Conservation (phyloP, 2,888 invertebrate species). For the Diabrotica balteata region DNA sequence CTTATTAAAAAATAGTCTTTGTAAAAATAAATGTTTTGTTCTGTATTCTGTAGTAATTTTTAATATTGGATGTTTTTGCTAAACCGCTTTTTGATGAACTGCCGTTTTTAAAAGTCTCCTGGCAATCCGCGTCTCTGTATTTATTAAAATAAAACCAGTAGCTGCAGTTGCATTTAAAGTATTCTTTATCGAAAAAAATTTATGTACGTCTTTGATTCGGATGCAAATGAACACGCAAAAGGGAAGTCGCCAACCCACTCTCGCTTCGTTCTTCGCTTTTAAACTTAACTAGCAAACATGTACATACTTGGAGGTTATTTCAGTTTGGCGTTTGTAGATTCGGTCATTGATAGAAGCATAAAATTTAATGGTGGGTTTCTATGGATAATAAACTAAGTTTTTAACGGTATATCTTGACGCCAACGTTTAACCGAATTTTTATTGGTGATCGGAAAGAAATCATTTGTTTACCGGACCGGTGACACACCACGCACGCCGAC, state of each 20-base stretch:
- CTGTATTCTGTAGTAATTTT: too few species aligned
- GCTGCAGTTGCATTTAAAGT: background rate
- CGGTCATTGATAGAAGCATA: slow-evolving; percentile 24
- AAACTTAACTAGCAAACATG: slow-evolving; percentile 19
- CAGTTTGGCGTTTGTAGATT: slow-evolving; percentile 27
- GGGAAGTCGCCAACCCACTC: slow-evolving; percentile 52
- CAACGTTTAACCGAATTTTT: slow-evolving; percentile 9
- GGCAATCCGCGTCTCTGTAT: too few species aligned
- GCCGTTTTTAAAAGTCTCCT: too few species aligned
- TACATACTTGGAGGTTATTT: slow-evolving; percentile 27
- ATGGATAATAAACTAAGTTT: slow-evolving; percentile 13
- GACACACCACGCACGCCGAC: slow-evolving; percentile 6
- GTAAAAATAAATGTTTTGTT: too few species aligned
- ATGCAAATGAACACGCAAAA: slow-evolving; percentile 53
- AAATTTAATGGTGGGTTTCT: slow-evolving; percentile 17
- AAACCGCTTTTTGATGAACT: too few species aligned
- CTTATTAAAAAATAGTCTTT: too few species aligned
- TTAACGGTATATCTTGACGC: slow-evolving; percentile 19
- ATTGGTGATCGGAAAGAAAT: slow-evolving; percentile 7
- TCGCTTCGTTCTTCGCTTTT: slow-evolving; percentile 17
- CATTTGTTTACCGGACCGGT: slow-evolving; percentile 2
- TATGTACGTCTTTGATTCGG: slow-evolving; percentile 8
- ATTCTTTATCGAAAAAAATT: background rate
- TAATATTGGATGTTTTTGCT: too few species aligned
- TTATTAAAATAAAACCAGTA: slow-evolving; percentile 4